Conservation (phyloP, 2,888 invertebrate genomes). For the Catonia carolina region DNA sequence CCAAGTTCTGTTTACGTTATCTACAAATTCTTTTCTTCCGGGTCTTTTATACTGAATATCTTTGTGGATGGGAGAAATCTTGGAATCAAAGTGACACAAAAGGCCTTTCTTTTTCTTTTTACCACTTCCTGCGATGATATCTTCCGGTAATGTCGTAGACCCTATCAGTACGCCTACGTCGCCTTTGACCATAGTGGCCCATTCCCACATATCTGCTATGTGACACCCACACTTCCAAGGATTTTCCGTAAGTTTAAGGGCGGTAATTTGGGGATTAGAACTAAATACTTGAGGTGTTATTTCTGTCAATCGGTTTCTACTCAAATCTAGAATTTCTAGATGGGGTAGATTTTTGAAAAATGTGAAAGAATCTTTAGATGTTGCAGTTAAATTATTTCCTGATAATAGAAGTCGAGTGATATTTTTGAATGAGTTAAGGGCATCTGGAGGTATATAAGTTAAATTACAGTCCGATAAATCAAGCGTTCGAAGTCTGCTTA, state of each 20-base stretch:
- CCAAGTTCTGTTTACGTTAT: constrained; percentile 57
- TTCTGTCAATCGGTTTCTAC: constrained; percentile 55
- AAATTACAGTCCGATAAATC: constrained; percentile 62
- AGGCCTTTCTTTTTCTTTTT: constrained; percentile 58
- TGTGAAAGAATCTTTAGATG: constrained; percentile 45
- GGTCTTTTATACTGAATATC: constrained; percentile 48
- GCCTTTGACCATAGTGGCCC: constrained; percentile 54
- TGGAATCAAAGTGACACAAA: constrained; percentile 56
- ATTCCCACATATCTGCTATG: constrained; percentile 64
- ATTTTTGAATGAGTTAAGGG: constrained; percentile 56
- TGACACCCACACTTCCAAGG: constrained; percentile 64
- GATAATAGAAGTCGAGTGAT: constrained; percentile 55
- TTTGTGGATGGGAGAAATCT: constrained; percentile 39
- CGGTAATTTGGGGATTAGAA: constrained; percentile 52
- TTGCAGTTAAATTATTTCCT: constrained; percentile 49
- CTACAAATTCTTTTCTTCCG: constrained; percentile 51
- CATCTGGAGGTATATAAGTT: constrained; percentile 50
- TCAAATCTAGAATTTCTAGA: constrained; percentile 55
- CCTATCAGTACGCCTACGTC: constrained; percentile 58
- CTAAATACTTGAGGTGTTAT: constrained; percentile 48
- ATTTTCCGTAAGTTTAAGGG: constrained; percentile 59
- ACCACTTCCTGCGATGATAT: constrained; percentile 53
- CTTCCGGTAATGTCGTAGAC: constrained; percentile 55
- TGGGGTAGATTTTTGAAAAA: constrained; percentile 51
- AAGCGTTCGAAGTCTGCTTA: constrained; percentile 55